Percentiles rank a stretch among this genome's conserved stretches.
Conservation (phyloP, 1,140 invertebrate species). For the Arion vulgaris region DNA sequence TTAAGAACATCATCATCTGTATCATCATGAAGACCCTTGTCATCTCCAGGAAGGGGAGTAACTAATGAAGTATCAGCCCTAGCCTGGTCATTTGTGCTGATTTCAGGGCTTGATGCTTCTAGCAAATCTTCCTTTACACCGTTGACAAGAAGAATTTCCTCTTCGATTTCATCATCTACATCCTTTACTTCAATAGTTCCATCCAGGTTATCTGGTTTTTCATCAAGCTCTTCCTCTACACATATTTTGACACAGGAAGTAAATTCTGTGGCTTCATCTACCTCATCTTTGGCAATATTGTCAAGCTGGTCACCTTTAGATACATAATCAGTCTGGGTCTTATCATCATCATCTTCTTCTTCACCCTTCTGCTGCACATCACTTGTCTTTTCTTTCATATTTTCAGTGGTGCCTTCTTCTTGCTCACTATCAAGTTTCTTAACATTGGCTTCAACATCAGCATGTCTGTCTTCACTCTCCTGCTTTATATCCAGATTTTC, state of each 20-base stretch:
- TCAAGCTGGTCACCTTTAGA: background rate
- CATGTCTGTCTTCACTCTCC: background rate
- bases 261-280: background rate
- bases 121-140: slow-evolving; percentile 13
- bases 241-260: background rate
- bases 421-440: too few relatives aligned
- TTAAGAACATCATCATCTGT: slow-evolving; percentile 25
- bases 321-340: background rate
- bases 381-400: too few relatives aligned
- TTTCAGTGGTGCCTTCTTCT: too few relatives aligned
- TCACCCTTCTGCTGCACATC: background rate
- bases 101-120: slow-evolving; percentile 24
- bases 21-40: slow-evolving; percentile 3
- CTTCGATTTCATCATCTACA: slow-evolving; percentile 29
- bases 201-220: slow-evolving; percentile 17
- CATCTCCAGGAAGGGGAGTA: background rate
- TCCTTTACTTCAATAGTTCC: slow-evolving; percentile 5
- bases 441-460: too few relatives aligned
- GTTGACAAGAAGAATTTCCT: slow-evolving; percentile 23
- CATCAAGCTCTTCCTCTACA: slow-evolving; percentile 12
- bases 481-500: slow-evolving; percentile 11
- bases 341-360: background rate
- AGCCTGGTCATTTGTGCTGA: background rate
- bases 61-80: slow-evolving; percentile 5
- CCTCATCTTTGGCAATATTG: background rate